Evolutionary conservation across 2,888 invertebrate species (phyloP), one percentile per base, ranked within the genome.

Genomic region (Acronicta psi): DNA sequence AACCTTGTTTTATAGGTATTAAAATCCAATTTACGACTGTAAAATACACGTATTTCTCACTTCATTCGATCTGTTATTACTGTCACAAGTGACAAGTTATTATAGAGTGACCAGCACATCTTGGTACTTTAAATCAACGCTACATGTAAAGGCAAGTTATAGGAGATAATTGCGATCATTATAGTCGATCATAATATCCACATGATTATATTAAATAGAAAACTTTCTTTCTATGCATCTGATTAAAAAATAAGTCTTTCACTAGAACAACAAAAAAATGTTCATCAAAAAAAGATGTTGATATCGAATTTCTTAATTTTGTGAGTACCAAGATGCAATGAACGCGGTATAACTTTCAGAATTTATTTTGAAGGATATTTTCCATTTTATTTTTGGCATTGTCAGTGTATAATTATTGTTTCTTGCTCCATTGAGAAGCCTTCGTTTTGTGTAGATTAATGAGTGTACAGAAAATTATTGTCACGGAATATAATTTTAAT

Each of bases 31-130:
- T 54, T 74, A 14, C 4, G 16, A 38, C 20, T 7, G 14, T 13
- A 23, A 44, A 46, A 10, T 8, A 38, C 14, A 10, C 14, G 41
- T 51, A 51, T 59, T 69, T 69, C 59, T 47, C 69, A 59, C 17
- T 34, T 47, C 25, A 50, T 25, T 14, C 13, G 13, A 31, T 29
- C 42, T 56, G 50, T 69, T 56, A 73, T 73, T 73, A 73, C 44
- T 62, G 59, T 59, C 71, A 45, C 37, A 49, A 58, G 38, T 16
- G 34, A 7, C 41, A 31, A 49, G 50, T 60, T 20, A 65, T 69
- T 65, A 64, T 1, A 40, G 13, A 0, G 1, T 7, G 31, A 17
- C 64, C 36, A 41, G 31, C 34, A 14, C 11, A 11, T 34, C 23
- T 45, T 64, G 69, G 47, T 11, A 29, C 11, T 40, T 63, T 8